phyloP scores from a whole-genome alignment of 2,113 vertebrate species.

The Dolichallabes microphthalmus region DNA sequence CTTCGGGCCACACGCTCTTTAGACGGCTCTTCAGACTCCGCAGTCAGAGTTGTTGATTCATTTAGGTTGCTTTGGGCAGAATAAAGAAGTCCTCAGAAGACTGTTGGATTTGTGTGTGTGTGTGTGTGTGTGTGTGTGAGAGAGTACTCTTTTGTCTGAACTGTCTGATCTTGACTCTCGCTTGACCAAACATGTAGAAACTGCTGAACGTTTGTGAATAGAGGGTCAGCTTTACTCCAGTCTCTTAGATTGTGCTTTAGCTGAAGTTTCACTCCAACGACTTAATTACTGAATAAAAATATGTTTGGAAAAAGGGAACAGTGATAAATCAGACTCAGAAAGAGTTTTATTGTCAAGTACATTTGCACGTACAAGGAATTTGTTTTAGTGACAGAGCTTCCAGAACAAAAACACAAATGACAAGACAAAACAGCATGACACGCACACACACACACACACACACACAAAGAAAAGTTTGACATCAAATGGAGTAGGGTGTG shows the following conservation, averaged over 20 bases:
- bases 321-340: too few species aligned
- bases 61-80: not conserved
- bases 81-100: not conserved
- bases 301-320: not conserved
- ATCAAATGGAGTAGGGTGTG: too few species aligned
- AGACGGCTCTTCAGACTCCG: not conserved
- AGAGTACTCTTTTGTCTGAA: conserved; percentile 22
- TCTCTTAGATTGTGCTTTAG: not conserved
- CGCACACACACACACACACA: too few species aligned
- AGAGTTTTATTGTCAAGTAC: too few species aligned
- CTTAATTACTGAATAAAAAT: not conserved
- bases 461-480: too few species aligned
- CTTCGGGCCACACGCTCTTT: not conserved
- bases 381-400: too few species aligned
- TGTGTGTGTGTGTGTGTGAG: not conserved
- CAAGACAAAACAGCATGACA: too few species aligned
- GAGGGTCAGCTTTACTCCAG: conserved; percentile 16
- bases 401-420: too few species aligned
- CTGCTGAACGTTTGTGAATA: conserved; percentile 9
- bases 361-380: too few species aligned
- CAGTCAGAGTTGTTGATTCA: not conserved
- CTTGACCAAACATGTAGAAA: conserved; percentile 9
- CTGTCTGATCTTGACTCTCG: conserved; percentile 17
- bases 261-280: not conserved
- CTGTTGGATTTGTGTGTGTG: not conserved